Conservation (phyloP, 1,140 invertebrate species). For the Philotrypesis tridentata region DNA sequence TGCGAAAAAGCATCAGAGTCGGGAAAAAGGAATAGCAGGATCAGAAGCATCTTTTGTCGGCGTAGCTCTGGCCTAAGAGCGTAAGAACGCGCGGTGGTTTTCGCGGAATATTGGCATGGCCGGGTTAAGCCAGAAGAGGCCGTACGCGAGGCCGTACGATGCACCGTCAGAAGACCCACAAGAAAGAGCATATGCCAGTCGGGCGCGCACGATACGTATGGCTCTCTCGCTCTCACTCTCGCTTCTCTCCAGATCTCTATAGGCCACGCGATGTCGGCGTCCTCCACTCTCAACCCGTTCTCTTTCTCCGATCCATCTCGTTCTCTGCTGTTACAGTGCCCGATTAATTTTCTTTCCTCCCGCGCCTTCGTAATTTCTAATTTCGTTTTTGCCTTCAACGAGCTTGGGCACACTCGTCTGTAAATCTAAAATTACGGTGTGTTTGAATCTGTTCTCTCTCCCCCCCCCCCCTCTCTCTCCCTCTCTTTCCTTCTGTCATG, state of each 20-base stretch:
- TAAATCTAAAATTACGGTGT: not conserved
- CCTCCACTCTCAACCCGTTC: constrained; percentile 5
- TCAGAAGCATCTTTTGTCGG: not conserved
- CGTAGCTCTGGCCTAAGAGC: not conserved
- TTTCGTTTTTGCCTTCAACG: not conserved
- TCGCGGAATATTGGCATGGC: constrained; percentile 58
- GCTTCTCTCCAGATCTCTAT: not conserved
- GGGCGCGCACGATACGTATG: constrained; percentile 5
- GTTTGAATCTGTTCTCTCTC: too few species aligned
- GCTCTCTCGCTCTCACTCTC: not conserved
- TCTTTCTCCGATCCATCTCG: not conserved
- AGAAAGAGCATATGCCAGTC: constrained; percentile 16
- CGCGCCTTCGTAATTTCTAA: not conserved
- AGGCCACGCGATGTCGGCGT: constrained; percentile 25
- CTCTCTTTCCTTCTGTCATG: too few species aligned
- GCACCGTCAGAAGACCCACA: constrained; percentile 63
- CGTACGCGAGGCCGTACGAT: constrained; percentile 64
- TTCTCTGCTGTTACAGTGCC: not conserved
- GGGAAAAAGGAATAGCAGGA: not conserved
- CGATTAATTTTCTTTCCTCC: not conserved
- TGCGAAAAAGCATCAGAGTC: not conserved
- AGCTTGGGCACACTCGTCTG: not conserved
- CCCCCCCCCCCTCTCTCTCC: too few species aligned
- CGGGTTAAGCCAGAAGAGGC: constrained; percentile 54
- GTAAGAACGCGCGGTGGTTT: constrained; percentile 52